These are phyloP conservation scores for Alfaro cultratus DNA, from an alignment of 2,797 vertebrate species.

Conservation along the genomic window DNA sequence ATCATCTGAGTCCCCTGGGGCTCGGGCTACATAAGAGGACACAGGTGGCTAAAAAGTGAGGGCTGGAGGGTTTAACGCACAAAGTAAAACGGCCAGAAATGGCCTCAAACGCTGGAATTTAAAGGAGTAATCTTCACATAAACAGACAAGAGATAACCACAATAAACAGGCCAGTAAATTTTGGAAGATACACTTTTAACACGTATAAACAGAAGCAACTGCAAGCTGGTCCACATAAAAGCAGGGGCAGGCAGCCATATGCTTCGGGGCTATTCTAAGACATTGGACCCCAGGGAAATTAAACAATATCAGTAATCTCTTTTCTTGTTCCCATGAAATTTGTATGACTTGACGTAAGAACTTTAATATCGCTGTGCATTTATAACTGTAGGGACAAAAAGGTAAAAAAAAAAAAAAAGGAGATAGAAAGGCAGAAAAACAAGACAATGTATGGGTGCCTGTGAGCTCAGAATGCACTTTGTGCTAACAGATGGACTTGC, in stretches of 20 bases:
- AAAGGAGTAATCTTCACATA: constrained; percentile 19
- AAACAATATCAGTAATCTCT: constrained; percentile 74
- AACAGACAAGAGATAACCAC: background rate
- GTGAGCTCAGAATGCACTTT: constrained; percentile 52
- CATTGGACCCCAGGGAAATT: constrained; percentile 71
- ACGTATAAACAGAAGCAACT: constrained; percentile 32
- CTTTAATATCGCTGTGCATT: constrained; percentile 68
- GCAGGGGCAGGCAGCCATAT: constrained; percentile 54
- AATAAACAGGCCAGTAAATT: constrained; percentile 5
- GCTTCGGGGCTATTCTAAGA: constrained; percentile 56
- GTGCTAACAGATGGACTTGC: constrained; percentile 62
- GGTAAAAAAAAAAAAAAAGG: background rate
- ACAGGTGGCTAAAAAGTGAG: constrained; percentile 62
- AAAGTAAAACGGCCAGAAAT: constrained; percentile 36
- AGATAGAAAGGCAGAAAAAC: constrained; percentile 19
- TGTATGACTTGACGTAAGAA: constrained; percentile 64
- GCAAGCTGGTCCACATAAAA: constrained; percentile 20
- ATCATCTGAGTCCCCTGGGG: constrained; percentile 63
- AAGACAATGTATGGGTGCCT: constrained; percentile 39
- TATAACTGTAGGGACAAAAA: constrained; percentile 37
- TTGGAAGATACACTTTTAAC: constrained; percentile 22
- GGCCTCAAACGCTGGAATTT: constrained; percentile 15
- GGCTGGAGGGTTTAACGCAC: constrained; percentile 54
- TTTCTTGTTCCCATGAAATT: constrained; percentile 68
- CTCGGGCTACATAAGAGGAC: constrained; percentile 40